Conservation (phyloP, 2,888 invertebrate species). For the Drosophila pseudotakahashii region DNA sequence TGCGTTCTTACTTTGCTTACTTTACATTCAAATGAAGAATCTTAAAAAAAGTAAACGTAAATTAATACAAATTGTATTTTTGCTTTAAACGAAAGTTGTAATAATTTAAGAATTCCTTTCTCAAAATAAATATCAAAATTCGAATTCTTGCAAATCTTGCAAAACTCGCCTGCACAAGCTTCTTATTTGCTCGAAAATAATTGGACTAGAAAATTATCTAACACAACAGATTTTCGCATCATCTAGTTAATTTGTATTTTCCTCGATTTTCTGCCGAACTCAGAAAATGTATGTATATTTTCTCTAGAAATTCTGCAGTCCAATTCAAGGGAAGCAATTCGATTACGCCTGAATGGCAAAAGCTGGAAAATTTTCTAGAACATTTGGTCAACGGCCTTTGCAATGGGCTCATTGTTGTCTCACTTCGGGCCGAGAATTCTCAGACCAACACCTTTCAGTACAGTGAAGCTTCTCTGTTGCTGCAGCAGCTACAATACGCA, state of each 20-base stretch:
- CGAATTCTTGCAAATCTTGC: background rate
- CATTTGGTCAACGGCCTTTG: conserved; percentile 41
- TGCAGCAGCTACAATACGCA: conserved; percentile 65
- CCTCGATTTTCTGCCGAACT: background rate
- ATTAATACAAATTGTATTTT: too few relatives aligned
- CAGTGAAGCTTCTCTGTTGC: conserved; percentile 27
- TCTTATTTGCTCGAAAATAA: too few relatives aligned
- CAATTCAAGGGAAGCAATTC: conserved; percentile 8
- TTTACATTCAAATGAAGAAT: background rate
- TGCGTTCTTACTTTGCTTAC: background rate
- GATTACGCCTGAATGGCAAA: background rate
- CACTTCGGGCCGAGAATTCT: conserved; percentile 35
- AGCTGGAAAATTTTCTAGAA: conserved; percentile 15
- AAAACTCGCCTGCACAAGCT: background rate
- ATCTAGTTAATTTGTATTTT: background rate
- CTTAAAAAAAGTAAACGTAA: background rate
- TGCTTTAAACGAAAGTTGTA: too few relatives aligned
- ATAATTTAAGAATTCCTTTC: too few relatives aligned
- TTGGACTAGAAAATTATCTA: background rate
- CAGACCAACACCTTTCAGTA: conserved; percentile 17
- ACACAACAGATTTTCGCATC: background rate
- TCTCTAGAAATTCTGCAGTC: background rate
- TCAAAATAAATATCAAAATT: too few relatives aligned
- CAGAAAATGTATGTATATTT: conserved; percentile 2
- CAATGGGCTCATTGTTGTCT: conserved; percentile 23